phyloP scores from a whole-genome alignment of 2,113 vertebrate species.

The Erpornis zantholeuca region DNA sequence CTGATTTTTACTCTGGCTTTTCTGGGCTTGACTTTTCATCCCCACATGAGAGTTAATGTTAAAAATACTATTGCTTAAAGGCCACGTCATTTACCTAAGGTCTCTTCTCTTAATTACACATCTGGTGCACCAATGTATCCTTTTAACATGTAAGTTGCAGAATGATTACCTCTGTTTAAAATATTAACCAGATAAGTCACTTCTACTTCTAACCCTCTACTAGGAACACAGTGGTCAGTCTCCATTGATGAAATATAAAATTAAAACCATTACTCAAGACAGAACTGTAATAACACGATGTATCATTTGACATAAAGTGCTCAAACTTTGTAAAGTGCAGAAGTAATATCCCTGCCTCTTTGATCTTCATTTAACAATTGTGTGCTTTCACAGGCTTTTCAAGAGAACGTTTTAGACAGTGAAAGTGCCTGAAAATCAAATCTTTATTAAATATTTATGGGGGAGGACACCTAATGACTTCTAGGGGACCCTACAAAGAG shows the following conservation, averaged over 20 bases:
- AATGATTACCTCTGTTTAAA: not conserved
- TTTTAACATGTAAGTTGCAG: not conserved
- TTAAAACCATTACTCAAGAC: slow-evolving; percentile 49
- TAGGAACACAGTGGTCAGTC: not conserved
- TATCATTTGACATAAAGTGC: slow-evolving; percentile 38
- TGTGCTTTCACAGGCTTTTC: slow-evolving; percentile 29
- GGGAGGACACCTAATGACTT: slow-evolving; percentile 35
- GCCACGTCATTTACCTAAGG: not conserved
- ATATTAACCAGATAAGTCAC: slow-evolving; percentile 18
- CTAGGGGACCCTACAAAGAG: not conserved
- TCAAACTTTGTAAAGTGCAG: slow-evolving; percentile 29
- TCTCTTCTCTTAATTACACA: not conserved
- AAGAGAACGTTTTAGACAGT: slow-evolving; percentile 12
- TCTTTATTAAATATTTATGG: slow-evolving; percentile 55
- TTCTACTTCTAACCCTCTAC: not conserved
- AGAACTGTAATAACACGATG: not conserved
- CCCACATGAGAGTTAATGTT: not conserved
- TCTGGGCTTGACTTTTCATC: not conserved
- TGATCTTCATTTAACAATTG: not conserved
- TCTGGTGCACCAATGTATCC: not conserved
- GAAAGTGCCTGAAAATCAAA: slow-evolving; percentile 51
- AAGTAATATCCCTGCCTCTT: slow-evolving; percentile 20
- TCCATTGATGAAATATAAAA: slow-evolving; percentile 33
- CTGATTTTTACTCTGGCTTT: not conserved
- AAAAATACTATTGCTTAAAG: not conserved